phyloP scores from a whole-genome alignment of 2,888 invertebrate genomes.

The Volucella inanis region DNA sequence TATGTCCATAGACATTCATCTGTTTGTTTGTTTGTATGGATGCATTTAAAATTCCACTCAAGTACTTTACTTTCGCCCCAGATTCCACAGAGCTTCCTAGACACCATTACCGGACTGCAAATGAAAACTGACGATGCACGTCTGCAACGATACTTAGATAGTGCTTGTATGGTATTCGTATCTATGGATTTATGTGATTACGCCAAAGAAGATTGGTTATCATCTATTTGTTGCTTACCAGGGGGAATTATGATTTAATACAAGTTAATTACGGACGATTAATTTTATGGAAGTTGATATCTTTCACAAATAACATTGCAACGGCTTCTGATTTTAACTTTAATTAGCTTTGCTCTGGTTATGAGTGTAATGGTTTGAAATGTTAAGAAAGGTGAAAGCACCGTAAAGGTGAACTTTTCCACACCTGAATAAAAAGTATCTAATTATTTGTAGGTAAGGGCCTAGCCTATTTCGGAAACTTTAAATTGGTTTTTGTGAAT shows the following conservation, averaged over 20 bases:
- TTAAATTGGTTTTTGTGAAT: too few relatives aligned
- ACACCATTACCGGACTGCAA: slow-evolving; percentile 1
- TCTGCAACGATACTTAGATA: neutral
- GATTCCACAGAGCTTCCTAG: neutral
- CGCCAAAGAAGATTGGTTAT: neutral
- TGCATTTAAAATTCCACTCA: slow-evolving; percentile 1
- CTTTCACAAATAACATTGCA: neutral
- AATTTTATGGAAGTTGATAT: slow-evolving; percentile 1
- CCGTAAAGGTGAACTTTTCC: neutral
- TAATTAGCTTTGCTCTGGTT: slow-evolving; percentile 1
- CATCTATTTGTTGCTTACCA: neutral
- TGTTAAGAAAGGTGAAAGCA: neutral
- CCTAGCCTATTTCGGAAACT: too few relatives aligned
- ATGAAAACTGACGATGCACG: slow-evolving; percentile 1
- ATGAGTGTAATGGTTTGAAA: neutral
- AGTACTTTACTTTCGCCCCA: slow-evolving; percentile 18
- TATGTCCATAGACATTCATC: too few relatives aligned
- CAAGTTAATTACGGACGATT: slow-evolving; percentile 17
- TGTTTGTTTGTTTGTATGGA: neutral
- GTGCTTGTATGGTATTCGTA: too few relatives aligned
- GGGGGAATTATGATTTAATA: slow-evolving; percentile 10
- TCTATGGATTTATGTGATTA: neutral
- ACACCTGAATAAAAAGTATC: too few relatives aligned
- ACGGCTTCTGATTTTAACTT: neutral
- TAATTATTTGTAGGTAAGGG: neutral